Evolutionary conservation across 2,113 vertebrate genomes (phyloP).

Genomic region (Hylia prasina): DNA sequence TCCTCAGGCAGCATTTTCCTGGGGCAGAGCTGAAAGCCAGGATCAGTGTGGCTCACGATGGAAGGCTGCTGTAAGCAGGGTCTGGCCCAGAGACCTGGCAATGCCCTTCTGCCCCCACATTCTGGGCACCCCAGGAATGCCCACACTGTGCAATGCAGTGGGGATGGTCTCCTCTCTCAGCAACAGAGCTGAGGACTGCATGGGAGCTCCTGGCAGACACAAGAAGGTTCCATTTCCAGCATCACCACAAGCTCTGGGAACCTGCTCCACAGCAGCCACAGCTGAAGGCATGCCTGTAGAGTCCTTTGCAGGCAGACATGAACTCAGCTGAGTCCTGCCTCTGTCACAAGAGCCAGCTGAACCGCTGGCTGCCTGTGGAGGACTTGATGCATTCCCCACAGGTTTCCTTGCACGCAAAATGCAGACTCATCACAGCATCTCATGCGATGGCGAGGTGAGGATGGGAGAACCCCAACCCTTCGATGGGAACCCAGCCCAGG

Average conservation of each 20-base stretch:
- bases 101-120: neutral
- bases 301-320: neutral
- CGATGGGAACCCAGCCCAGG: neutral
- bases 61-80: neutral
- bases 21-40: neutral
- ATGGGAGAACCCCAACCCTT: neutral
- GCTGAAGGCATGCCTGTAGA: neutral
- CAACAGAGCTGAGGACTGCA: neutral
- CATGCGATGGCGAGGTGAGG: neutral
- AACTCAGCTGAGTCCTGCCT: neutral
- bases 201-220: neutral
- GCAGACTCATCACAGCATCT: neutral
- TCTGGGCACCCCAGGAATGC: fast-evolving
- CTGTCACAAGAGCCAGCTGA: neutral
- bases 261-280: fast-evolving
- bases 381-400: neutral
- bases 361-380: fast-evolving
- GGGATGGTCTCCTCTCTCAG: neutral
- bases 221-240: fast-evolving
- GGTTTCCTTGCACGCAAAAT: neutral
- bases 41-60: neutral
- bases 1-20: neutral
- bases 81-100: neutral
- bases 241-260: neutral
- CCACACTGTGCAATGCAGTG: fast-evolving